Evolutionary conservation across 1,140 invertebrate genomes (phyloP), one percentile per base, ranked within the genome.

Genomic region (Lasaia peninsularis): DNA sequence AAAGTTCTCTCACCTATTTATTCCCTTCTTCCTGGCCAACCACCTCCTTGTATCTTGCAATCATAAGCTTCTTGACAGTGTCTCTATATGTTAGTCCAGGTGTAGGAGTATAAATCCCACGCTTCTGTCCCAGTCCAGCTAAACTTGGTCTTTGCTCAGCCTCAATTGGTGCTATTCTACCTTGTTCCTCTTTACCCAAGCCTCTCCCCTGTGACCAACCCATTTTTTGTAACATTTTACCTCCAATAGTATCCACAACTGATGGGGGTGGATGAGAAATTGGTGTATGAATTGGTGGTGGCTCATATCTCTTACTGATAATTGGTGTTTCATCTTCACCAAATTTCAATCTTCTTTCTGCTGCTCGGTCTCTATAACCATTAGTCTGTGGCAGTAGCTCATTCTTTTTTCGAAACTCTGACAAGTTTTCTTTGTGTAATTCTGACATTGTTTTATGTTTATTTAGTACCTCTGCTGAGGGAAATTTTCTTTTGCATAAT

Each of bases 171-270:
- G 94, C 95, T 6, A 96, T 96, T 69, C 97, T 92, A n/a, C 98
- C 98, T 90, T 99, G 98, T 78, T 97, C 96, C 31, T 92, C 91
- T 79, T 96, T 96, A 3, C 98, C 98, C 9, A 99, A 89, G 0
- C 98, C 98, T 92, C 97, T 94, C 1, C 98, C 98, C 82, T 98
- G 96, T 5, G 94, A 95, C 98, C 98, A 99, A 0, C 98, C 98
- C 98, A 99, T 99, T 89, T 98, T 99, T 87, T 99, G 97, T 37
- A 99, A 82, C 69, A 99, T 90, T 84, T 96, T 96, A 0, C 94
- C 94, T 11, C 95, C 95, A 49, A 98, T 96, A 0, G 94, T 94
- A 28, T 91, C 89, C 57, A 92, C 91, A 0, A 92, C 94, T 2
- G 93, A 93, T 2, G 80, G 80, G 0, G 91, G 90, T 12, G 91